Evolutionary conservation across 2,888 invertebrate genomes (phyloP).

Genomic region (Andrena chrysosceles): DNA sequence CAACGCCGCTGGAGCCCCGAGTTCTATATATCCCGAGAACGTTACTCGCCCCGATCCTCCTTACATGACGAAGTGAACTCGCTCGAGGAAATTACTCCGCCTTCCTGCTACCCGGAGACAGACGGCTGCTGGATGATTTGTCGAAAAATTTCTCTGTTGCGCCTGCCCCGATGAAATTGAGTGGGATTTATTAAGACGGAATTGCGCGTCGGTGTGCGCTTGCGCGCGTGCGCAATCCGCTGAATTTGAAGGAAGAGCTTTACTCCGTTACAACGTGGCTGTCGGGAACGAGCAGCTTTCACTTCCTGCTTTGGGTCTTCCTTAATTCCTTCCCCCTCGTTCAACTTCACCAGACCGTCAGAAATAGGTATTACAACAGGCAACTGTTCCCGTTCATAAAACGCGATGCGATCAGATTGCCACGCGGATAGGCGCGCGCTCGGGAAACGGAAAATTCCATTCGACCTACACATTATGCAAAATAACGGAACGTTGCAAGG

Average conservation of each 20-base stretch:
- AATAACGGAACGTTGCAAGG: not conserved
- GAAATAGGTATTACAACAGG: too few species aligned
- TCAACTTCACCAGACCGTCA: too few species aligned
- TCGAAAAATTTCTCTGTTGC: slow-evolving; percentile 70
- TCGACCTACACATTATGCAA: too few species aligned
- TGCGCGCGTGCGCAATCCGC: not conserved
- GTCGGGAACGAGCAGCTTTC: too few species aligned
- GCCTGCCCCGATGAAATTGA: slow-evolving; percentile 40
- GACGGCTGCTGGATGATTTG: slow-evolving; percentile 70
- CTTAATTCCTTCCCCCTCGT: too few species aligned
- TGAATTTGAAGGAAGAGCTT: not conserved
- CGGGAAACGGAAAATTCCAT: too few species aligned
- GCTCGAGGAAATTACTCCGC: slow-evolving; percentile 72
- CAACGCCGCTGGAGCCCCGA: slow-evolving; percentile 49
- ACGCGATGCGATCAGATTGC: too few species aligned
- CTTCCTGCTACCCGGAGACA: slow-evolving; percentile 63
- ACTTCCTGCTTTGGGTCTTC: too few species aligned
- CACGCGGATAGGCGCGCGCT: too few species aligned
- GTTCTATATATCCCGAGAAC: slow-evolving; percentile 46
- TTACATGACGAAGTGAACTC: slow-evolving; percentile 71
- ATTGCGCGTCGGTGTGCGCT: slow-evolving; percentile 14
- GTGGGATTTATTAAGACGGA: slow-evolving; percentile 50
- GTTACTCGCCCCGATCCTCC: slow-evolving; percentile 68
- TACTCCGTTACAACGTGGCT: too few species aligned
- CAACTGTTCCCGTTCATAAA: too few species aligned